Conservation (phyloP, 37 sponge, comb jelly and placozoan species). For the Hormiphora californensis region DNA sequence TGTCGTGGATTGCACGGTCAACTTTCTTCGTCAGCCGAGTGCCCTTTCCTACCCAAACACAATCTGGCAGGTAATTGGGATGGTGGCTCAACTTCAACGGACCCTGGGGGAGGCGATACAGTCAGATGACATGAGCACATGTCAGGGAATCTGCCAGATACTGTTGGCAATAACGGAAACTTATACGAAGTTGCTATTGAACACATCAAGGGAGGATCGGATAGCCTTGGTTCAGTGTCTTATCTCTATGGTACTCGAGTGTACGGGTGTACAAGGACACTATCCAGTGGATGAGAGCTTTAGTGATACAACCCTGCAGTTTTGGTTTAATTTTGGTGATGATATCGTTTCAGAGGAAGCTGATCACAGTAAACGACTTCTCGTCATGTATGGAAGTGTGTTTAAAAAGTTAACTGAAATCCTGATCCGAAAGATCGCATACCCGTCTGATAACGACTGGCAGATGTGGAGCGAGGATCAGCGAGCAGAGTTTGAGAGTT, state of each 20-base stretch:
- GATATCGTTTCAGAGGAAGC: constrained; percentile 48
- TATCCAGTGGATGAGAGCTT: constrained; percentile 41
- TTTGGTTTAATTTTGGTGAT: constrained; percentile 53
- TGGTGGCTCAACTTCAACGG: constrained; percentile 14
- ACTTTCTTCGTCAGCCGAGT: constrained; percentile 48
- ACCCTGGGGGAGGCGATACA: constrained; percentile 27
- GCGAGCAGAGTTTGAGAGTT: constrained; percentile 47
- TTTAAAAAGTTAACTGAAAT: constrained; percentile 14
- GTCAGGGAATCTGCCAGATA: constrained; percentile 51
- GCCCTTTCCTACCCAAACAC: constrained; percentile 20
- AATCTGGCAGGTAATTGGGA: constrained; percentile 3
- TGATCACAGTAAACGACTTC: constrained; percentile 35
- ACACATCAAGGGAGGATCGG: constrained; percentile 35
- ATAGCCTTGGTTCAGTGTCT: constrained; percentile 38
- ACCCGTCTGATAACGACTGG: constrained; percentile 49
- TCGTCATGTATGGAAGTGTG: constrained; percentile 24
- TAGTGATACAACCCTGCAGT: constrained; percentile 51
- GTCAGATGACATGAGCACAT: constrained; percentile 31
- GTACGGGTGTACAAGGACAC: constrained; percentile 44
- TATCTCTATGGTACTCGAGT: constrained; percentile 33
- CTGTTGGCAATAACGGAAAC: constrained; percentile 33
- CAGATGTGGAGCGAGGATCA: constrained; percentile 44
- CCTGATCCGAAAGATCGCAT: constrained; percentile 3
- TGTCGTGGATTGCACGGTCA: constrained; percentile 27
- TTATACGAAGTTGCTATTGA: constrained; percentile 18